phyloP scores from a whole-genome alignment of 2,888 invertebrate species.

The Helleia helle region DNA sequence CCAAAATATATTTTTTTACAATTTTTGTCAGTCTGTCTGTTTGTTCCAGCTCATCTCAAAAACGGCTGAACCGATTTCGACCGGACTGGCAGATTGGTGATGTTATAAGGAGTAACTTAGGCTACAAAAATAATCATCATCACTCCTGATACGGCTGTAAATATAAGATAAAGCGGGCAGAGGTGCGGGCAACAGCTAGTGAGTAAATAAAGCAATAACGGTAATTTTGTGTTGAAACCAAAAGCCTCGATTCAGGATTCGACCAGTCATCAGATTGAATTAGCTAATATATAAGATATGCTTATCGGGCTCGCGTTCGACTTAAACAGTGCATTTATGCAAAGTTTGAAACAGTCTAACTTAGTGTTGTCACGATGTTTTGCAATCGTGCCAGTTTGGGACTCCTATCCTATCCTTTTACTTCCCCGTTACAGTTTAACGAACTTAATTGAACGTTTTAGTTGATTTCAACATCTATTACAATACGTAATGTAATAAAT shows the following conservation, averaged over 20 bases:
- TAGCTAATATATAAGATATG: conserved; percentile 40
- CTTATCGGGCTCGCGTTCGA: conserved; percentile 17
- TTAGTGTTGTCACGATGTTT: conserved; percentile 31
- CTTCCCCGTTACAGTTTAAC: conserved; percentile 41
- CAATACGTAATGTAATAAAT: too few species aligned
- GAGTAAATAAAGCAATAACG: too few species aligned
- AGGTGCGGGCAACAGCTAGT: too few species aligned
- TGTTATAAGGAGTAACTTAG: too few species aligned
- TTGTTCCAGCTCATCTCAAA: too few species aligned
- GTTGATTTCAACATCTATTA: neutral
- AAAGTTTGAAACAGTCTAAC: conserved; percentile 33
- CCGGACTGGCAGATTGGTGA: too few species aligned
- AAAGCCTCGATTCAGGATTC: neutral
- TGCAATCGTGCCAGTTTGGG: conserved; percentile 34
- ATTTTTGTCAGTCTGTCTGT: too few species aligned
- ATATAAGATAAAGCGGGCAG: too few species aligned
- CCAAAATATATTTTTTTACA: too few species aligned
- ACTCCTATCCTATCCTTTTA: conserved; percentile 46
- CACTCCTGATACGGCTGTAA: too few species aligned
- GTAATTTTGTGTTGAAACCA: neutral
- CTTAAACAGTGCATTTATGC: conserved; percentile 46
- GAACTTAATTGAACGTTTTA: conserved; percentile 32
- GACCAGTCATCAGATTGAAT: conserved; percentile 3
- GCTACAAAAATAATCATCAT: too few species aligned
- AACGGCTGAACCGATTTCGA: too few species aligned